Conservation (phyloP, 2,888 invertebrate species). For the Tetheella fluctuosa region DNA sequence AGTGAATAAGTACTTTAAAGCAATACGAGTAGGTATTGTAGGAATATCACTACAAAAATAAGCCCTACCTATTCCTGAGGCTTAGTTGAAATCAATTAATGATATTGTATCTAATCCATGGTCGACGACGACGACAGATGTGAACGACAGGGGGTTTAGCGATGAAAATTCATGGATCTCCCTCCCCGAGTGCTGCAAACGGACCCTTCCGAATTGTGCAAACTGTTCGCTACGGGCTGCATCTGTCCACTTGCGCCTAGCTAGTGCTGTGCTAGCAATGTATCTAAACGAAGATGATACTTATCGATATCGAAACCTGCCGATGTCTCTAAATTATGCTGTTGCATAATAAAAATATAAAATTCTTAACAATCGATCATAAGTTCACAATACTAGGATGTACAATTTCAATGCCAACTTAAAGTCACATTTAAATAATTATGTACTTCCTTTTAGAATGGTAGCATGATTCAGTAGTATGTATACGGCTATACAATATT, state of each 20-base stretch:
- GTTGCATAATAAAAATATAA: background rate
- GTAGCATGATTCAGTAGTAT: constrained; percentile 30
- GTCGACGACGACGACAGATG: constrained; percentile 76
- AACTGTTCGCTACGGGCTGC: constrained; percentile 70
- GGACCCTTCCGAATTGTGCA: constrained; percentile 78
- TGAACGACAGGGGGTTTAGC: constrained; percentile 74
- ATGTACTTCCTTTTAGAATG: constrained; percentile 47
- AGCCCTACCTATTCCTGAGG: constrained; percentile 71
- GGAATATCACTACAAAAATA: constrained; percentile 48
- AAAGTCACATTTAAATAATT: constrained; percentile 21
- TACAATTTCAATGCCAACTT: constrained; percentile 42
- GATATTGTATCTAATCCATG: constrained; percentile 75
- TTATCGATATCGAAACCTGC: constrained; percentile 38
- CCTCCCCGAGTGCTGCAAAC: constrained; percentile 58
- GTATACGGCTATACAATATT: constrained; percentile 31
- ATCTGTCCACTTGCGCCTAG: constrained; percentile 77
- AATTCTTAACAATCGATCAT: constrained; percentile 20
- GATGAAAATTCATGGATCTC: constrained; percentile 71
- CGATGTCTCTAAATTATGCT: background rate
- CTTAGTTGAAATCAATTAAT: constrained; percentile 75
- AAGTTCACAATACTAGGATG: constrained; percentile 41
- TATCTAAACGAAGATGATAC: constrained; percentile 17
- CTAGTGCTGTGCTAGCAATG: constrained; percentile 33
- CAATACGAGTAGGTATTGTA: constrained; percentile 1
- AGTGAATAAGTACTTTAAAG: background rate